Base-by-base conservation (phyloP, 2,888 invertebrate genomes). In the Aphelenchoides bicaudatus region DNA sequence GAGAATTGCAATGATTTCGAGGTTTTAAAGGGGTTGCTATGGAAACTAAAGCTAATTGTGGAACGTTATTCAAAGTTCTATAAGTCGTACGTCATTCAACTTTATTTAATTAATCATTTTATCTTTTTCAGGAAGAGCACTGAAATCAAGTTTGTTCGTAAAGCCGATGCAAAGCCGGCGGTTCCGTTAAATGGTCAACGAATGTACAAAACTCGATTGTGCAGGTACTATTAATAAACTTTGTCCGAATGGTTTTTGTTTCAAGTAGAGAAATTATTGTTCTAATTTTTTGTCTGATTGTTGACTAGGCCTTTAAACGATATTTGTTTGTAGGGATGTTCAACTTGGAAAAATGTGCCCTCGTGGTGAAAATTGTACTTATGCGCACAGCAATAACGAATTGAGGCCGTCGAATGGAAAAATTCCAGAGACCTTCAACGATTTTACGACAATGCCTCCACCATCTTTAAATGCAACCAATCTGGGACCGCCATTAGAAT, bases 311-410 rank as follows among this genome's bases (percentile, higher is more conserved):
- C n/a, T n/a, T n/a, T n/a, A n/a, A n/a, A n/a, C n/a, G 5, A 27
- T 27, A 48, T 21, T 21, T 13, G 19, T 38, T 58, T 67, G 21
- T 71, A 85, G 91, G 0, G 91, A 92, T 80, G 84, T 90, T 8
- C 85, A 87, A 1, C 83, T 87, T 25, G 84, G 88, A 13, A 87
- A 88, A 0, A 87, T 86, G 62, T 93, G 93, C 79, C 91, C 91
- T 0, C 84, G 91, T 8, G 89, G 90, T 3, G 86, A 85, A 39
- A 87, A 87, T 71, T 93, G 93, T 80, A 90, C 89, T 0, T 93
- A 91, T 82, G 90, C 91, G 4, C 92, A 93, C 80, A 88, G 89
- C 0, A 88, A 88, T 66, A 88, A 90, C 65, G 93, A 93, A 80
- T 82, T 91, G 8, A n/a, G 52, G 6, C 43, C 43, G 23, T 43